These are phyloP conservation scores for Sepioteuthis lessoniana DNA, from an alignment of 2,888 invertebrate species.

Conservation along the genomic window DNA sequence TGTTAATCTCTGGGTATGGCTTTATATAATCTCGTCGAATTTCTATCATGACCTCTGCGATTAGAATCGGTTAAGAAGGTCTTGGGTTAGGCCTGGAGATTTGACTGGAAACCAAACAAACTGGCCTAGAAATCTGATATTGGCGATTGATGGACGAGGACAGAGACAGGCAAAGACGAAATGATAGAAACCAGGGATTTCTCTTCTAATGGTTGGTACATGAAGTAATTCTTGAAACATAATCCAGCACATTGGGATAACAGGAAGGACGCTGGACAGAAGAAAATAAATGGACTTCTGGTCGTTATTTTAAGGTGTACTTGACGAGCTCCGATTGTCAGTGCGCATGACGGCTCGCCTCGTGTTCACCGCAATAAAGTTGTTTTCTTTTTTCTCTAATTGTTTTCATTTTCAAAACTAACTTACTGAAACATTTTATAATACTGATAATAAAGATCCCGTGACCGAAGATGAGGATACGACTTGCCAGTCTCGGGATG, in stretches of 20 bases:
- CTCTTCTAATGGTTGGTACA: background rate
- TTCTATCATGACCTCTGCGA: background rate
- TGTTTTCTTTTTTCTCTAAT: background rate
- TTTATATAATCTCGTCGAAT: background rate
- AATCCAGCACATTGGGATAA: background rate
- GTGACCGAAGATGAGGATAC: background rate
- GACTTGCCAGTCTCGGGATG: background rate
- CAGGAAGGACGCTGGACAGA: background rate
- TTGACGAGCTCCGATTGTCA: background rate
- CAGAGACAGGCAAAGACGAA: background rate
- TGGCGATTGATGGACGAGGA: background rate
- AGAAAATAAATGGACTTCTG: background rate
- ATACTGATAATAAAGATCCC: background rate
- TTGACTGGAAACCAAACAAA: constrained; percentile 33
- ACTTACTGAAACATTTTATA: background rate
- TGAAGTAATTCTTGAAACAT: background rate
- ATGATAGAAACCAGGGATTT: background rate
- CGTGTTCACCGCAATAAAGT: background rate
- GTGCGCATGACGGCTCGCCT: background rate
- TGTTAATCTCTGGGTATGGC: background rate
- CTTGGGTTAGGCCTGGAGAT: background rate
- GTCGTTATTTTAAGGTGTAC: background rate
- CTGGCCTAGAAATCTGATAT: background rate
- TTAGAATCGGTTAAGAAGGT: background rate
- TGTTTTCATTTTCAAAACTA: background rate